A percentile compares a stretch with the other conserved stretches of the same genome.
Evolutionary conservation across 1,140 invertebrate species (phyloP).

Genomic region (Pemphigus obesinymphae): DNA sequence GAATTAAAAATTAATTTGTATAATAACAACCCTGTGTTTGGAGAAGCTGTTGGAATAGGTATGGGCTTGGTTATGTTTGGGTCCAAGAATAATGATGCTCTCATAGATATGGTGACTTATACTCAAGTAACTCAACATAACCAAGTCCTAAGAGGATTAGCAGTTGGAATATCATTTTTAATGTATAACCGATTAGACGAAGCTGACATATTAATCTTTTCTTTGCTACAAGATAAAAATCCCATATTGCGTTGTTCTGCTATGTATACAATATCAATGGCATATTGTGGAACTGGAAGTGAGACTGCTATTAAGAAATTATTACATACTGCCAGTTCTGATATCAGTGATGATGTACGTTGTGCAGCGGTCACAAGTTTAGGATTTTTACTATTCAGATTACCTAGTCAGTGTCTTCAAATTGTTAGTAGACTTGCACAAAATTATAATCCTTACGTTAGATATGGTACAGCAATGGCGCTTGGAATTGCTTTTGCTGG

Average conservation of each 20-base stretch:
- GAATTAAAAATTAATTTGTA: slow-evolving; percentile 95
- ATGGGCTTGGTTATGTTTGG: slow-evolving; percentile 99
- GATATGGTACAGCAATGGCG: slow-evolving; percentile 98
- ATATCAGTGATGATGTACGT: slow-evolving; percentile 98
- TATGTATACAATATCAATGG: slow-evolving; percentile 97
- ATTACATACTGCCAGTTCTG: slow-evolving; percentile 91
- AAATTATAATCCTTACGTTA: slow-evolving; percentile 98
- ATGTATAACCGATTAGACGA: slow-evolving; percentile 97
- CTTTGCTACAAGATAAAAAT: slow-evolving; percentile 79
- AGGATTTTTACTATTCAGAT: slow-evolving; percentile 92
- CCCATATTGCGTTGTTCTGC: slow-evolving; percentile 86
- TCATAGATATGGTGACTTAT: slow-evolving; percentile 92
- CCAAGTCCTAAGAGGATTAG: slow-evolving; percentile 92
- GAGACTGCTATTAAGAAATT: slow-evolving; percentile 92
- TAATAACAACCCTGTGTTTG: slow-evolving; percentile 97
- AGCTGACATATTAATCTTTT: slow-evolving; percentile 88
- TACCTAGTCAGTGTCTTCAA: slow-evolving; percentile 93
- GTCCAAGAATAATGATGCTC: slow-evolving; percentile 79
- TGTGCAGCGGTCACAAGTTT: slow-evolving; percentile 94
- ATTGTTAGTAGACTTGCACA: slow-evolving; percentile 94
- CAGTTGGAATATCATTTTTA: slow-evolving; percentile 90
- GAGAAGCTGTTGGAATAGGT: slow-evolving; percentile 94
- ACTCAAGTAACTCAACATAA: slow-evolving; percentile 95
- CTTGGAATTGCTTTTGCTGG: slow-evolving; percentile 97
- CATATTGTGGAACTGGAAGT: slow-evolving; percentile 96